Percentiles rank a stretch among this genome's conserved stretches.
Evolutionary conservation across 2,888 invertebrate genomes (phyloP).

Genomic region (Acrocera orbiculus): DNA sequence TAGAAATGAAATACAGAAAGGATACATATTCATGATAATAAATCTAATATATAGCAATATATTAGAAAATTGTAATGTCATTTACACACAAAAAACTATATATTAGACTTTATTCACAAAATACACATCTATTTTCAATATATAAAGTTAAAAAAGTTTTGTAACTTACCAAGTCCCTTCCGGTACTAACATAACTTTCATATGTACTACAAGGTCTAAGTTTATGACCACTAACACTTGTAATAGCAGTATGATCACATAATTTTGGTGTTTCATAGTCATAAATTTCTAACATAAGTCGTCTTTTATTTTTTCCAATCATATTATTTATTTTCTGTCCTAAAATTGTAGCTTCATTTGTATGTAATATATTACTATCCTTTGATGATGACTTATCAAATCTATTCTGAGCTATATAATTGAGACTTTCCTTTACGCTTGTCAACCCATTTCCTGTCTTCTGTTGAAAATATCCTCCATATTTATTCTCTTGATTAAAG

Average conservation of each 20-base stretch:
- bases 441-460: constrained; percentile 18
- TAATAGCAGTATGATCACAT: constrained; percentile 60
- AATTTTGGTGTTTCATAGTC: constrained; percentile 58
- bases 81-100: too few relatives aligned
- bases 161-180: constrained; percentile 29
- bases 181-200: constrained; percentile 58
- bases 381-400: constrained; percentile 13
- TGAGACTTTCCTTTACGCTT: constrained; percentile 27
- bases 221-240: constrained; percentile 25
- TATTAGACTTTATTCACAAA: too few relatives aligned
- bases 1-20: too few relatives aligned
- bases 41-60: too few relatives aligned
- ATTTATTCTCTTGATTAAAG: constrained; percentile 31
- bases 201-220: constrained; percentile 58
- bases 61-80: too few relatives aligned
- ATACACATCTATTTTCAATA: too few relatives aligned
- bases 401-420: constrained; percentile 22
- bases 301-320: constrained; percentile 25
- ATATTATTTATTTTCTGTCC: constrained; percentile 10
- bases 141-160: constrained; percentile 11
- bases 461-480: constrained; percentile 27
- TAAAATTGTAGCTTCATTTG: constrained; percentile 10
- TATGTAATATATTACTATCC: constrained; percentile 5
- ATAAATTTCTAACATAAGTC: constrained; percentile 50
- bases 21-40: too few relatives aligned